Conservation (phyloP, 2,888 invertebrate species). For the Sarcophaga caerulescens region DNA sequence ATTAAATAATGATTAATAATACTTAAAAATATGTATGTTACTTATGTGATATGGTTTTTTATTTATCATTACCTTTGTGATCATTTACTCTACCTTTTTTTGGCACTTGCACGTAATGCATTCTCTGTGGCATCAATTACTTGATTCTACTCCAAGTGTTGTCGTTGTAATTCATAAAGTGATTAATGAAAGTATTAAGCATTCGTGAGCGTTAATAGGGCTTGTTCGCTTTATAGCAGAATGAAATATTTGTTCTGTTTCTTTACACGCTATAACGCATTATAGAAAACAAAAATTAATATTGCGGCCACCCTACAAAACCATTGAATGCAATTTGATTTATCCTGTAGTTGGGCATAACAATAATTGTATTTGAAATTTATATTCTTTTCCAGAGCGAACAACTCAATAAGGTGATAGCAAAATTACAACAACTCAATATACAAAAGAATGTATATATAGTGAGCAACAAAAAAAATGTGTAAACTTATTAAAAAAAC, state of each 20-base stretch:
- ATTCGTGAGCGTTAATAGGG: background rate
- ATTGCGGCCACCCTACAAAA: background rate
- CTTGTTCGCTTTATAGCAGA: background rate
- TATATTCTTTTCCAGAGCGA: no score
- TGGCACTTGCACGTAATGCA: background rate
- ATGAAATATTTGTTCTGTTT: background rate
- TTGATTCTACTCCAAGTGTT: background rate
- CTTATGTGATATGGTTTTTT: background rate
- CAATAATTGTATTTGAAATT: no score
- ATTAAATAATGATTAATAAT: conserved; percentile 52
- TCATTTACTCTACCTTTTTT: background rate
- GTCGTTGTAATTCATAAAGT: background rate
- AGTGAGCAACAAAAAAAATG: no score
- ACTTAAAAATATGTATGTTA: background rate
- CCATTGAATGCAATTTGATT: background rate
- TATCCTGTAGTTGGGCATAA: background rate
- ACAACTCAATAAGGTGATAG: no score
- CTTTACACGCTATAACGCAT: background rate
- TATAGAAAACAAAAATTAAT: no score
- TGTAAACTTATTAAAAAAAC: no score
- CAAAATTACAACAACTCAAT: no score
- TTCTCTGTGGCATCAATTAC: background rate
- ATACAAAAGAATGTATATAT: no score
- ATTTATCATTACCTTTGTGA: background rate
- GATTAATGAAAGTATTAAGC: background rate